Evolutionary conservation across 2,797 vertebrate genomes (phyloP).

Genomic region (Crax fasciolata): DNA sequence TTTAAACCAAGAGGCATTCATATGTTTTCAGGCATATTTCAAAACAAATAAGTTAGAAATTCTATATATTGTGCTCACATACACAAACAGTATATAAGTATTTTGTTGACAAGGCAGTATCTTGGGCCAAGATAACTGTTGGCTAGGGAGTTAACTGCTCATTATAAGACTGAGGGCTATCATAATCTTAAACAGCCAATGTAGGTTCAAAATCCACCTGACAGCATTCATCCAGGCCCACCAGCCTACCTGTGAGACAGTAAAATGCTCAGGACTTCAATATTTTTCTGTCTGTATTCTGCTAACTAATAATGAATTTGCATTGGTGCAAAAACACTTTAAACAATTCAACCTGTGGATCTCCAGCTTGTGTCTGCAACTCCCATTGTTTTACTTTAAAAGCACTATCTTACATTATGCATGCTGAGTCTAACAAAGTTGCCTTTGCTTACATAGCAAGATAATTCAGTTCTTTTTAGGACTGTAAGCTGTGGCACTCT

Average conservation of each 20-base stretch:
- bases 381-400: neutral
- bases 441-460: neutral
- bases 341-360: neutral
- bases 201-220: neutral
- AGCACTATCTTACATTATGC: neutral
- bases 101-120: neutral
- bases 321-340: neutral
- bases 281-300: neutral
- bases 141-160: neutral
- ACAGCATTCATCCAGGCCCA: neutral
- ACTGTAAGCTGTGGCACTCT: neutral
- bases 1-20: neutral
- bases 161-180: neutral
- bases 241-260: neutral
- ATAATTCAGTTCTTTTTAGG: neutral
- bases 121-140: neutral
- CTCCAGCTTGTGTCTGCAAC: neutral
- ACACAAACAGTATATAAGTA: neutral
- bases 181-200: neutral
- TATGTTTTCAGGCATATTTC: neutral
- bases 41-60: slow-evolving; percentile 15
- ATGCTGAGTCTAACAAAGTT: neutral
- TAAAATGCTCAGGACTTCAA: neutral
- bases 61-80: neutral
- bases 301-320: neutral